A percentile compares a stretch with the other conserved stretches of the same genome.
phyloP scores from a whole-genome alignment of 1,140 invertebrate genomes.

The Bombus huntii region DNA sequence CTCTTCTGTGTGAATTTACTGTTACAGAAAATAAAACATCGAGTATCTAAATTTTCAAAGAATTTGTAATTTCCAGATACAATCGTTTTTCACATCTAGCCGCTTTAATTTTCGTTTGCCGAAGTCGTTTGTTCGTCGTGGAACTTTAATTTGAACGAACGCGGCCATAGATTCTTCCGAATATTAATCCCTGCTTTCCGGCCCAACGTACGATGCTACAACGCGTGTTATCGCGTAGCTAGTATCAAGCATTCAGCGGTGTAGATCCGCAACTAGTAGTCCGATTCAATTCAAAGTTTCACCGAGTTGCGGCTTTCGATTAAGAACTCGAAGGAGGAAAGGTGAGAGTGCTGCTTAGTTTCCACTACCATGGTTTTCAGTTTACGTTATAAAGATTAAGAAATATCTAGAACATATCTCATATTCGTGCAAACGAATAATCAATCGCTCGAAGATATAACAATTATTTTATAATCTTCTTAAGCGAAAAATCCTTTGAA shows the following conservation, averaged over 20 bases:
- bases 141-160: neutral
- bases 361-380: neutral
- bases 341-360: neutral
- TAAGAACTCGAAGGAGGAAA: constrained; percentile 15
- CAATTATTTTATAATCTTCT: neutral
- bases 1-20: neutral
- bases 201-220: neutral
- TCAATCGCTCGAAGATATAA: neutral
- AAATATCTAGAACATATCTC: neutral
- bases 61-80: no score
- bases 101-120: neutral
- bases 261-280: constrained; percentile 29
- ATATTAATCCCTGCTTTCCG: constrained; percentile 17
- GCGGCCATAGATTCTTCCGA: neutral
- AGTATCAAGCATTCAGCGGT: constrained; percentile 23
- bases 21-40: neutral
- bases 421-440: neutral
- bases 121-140: neutral
- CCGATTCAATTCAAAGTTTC: constrained; percentile 52
- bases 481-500: neutral
- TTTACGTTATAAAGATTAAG: neutral
- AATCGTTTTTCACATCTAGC: neutral
- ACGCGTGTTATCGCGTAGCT: constrained; percentile 9
- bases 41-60: neutral
- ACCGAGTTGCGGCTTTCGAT: constrained; percentile 41